phyloP scores from a whole-genome alignment of 2,113 vertebrate species.

The Corythornis vintsioides region DNA sequence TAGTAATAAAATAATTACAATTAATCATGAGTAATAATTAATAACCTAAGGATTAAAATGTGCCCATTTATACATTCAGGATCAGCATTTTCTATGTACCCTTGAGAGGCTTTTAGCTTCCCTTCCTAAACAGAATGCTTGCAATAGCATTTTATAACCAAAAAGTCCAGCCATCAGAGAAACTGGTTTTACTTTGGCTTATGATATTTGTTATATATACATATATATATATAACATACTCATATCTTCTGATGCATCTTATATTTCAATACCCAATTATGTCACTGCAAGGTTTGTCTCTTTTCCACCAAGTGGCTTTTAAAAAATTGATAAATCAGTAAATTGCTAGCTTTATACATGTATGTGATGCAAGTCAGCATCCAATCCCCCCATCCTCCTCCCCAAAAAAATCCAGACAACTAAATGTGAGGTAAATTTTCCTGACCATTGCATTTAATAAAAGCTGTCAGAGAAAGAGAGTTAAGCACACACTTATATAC shows the following conservation, averaged over 20 bases:
- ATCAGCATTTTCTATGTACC: slow-evolving; percentile 47
- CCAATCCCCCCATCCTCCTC: not conserved
- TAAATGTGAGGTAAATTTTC: slow-evolving; percentile 58
- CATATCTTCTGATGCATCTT: not conserved
- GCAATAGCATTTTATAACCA: not conserved
- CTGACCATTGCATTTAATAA: slow-evolving; percentile 53
- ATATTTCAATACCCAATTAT: slow-evolving; percentile 59
- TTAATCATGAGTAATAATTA: slow-evolving; percentile 64
- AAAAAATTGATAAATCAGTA: slow-evolving; percentile 43
- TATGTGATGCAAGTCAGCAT: slow-evolving; percentile 29
- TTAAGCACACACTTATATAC: slow-evolving; percentile 38
- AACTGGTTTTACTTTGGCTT: not conserved
- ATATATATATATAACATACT: not conserved
- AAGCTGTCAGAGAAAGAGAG: slow-evolving; percentile 44
- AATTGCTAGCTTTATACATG: slow-evolving; percentile 51
- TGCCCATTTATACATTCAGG: slow-evolving; percentile 31
- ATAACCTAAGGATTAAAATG: slow-evolving; percentile 50
- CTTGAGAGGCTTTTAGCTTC: slow-evolving; percentile 41
- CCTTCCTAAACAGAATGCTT: slow-evolving; percentile 57
- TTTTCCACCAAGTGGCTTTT: slow-evolving; percentile 42
- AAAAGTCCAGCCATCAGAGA: not conserved
- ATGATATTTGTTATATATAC: not conserved
- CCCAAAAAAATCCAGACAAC: too few species aligned
- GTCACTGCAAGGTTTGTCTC: slow-evolving; percentile 24
- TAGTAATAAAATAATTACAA: slow-evolving; percentile 61